Evolutionary conservation across 30 jellyfish, hydroid and myxozoan species (phyloP).

Genomic region (Turritopsis dohrnii): DNA sequence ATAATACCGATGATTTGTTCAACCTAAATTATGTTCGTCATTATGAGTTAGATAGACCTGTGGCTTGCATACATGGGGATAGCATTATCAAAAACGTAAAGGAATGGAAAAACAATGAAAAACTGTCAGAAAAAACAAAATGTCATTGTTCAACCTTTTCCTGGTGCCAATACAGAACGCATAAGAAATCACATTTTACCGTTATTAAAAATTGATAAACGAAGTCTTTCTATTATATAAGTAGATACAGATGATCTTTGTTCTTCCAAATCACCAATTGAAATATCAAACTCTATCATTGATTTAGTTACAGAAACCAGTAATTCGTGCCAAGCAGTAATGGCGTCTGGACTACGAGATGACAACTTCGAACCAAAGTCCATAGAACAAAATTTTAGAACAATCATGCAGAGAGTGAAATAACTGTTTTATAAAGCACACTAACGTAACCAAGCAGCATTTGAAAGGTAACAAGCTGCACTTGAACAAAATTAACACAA

Average conservation of each 20-base stretch:
- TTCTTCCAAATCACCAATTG: conserved; percentile 1
- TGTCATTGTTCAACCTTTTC: conserved; percentile 3
- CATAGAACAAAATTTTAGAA: not conserved
- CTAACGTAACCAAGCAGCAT: not conserved
- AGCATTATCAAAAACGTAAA: not conserved
- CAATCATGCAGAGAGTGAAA: conserved; percentile 1
- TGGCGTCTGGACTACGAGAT: conserved; percentile 14
- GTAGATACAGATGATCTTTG: conserved; percentile 3
- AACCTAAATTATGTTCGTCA: not conserved
- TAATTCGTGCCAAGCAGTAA: not conserved
- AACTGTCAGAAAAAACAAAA: not conserved
- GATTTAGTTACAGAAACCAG: conserved; percentile 3
- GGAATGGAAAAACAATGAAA: conserved; percentile 1
- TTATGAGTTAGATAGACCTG: conserved; percentile 1
- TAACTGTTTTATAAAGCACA: not conserved
- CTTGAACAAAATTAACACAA: not conserved
- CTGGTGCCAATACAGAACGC: conserved; percentile 12
- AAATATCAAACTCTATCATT: conserved; percentile 2
- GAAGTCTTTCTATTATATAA: not conserved
- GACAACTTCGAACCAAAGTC: not conserved
- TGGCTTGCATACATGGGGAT: conserved; percentile 5
- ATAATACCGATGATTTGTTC: not conserved
- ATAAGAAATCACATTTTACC: conserved; percentile 1
- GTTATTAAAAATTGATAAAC: not conserved
- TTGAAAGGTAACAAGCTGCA: not conserved